Evolutionary conservation across 1,140 invertebrate genomes (phyloP).

Genomic region (Meloidogyne exigua): DNA sequence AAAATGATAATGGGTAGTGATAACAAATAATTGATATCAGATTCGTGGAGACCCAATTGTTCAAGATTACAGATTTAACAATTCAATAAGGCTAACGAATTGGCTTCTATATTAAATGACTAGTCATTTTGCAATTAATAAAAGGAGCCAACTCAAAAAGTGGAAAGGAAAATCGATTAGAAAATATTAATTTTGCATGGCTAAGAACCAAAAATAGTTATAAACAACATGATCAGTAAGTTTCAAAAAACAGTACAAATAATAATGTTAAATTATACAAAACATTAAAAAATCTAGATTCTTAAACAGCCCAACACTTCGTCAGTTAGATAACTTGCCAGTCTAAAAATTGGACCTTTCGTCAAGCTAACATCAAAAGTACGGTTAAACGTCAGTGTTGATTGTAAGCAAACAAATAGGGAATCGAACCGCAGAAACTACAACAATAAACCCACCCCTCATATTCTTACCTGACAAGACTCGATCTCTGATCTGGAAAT

Average conservation of each 20-base stretch:
- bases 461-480: slow-evolving; percentile 40
- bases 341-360: neutral
- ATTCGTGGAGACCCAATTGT: too few relatives aligned
- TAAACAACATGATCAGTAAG: too few relatives aligned
- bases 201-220: neutral
- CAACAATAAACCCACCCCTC: neutral
- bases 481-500: slow-evolving; percentile 43
- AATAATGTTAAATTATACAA: too few relatives aligned
- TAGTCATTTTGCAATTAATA: neutral
- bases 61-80: too few relatives aligned
- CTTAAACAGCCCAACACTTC: too few relatives aligned
- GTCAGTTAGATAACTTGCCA: neutral
- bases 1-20: too few relatives aligned
- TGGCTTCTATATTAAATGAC: neutral
- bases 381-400: too few relatives aligned
- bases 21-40: too few relatives aligned
- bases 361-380: neutral
- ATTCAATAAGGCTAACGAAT: neutral
- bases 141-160: neutral
- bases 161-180: neutral
- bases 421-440: neutral
- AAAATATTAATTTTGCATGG: slow-evolving; percentile 1
- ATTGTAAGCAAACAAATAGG: too few relatives aligned
- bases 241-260: too few relatives aligned
- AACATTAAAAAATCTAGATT: too few relatives aligned